These are phyloP conservation scores for Danio aesculapii DNA, from an alignment of 2,797 vertebrate genomes.

Conservation along the genomic window DNA sequence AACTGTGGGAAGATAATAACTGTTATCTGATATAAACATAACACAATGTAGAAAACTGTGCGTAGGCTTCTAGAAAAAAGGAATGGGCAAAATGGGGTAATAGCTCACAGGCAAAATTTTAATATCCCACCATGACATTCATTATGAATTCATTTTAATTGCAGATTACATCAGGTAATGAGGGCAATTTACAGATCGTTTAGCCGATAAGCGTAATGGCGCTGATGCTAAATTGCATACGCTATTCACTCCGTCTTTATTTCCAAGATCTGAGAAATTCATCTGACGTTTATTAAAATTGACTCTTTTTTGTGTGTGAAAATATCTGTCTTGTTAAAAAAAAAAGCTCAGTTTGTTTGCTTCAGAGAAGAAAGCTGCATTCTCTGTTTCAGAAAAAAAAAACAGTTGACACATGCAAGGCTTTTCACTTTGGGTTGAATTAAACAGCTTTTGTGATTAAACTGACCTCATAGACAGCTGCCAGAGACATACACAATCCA, in stretches of 20 bases:
- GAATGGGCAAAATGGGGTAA: not conserved
- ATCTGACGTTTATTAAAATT: not conserved
- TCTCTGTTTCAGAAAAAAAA: too few relatives aligned
- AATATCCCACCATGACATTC: slow-evolving; percentile 18
- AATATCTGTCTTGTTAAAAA: not conserved
- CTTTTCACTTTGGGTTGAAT: too few relatives aligned
- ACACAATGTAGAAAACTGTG: not conserved
- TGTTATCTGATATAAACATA: slow-evolving; percentile 13
- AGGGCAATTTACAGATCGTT: slow-evolving; percentile 26
- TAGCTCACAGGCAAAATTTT: slow-evolving; percentile 7
- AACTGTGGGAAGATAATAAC: not conserved
- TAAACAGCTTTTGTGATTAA: too few relatives aligned
- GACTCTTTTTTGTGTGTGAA: not conserved
- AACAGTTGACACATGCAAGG: too few relatives aligned
- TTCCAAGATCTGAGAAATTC: not conserved
- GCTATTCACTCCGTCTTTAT: not conserved
- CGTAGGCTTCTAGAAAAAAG: not conserved
- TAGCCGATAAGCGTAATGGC: not conserved
- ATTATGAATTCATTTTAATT: slow-evolving; percentile 47
- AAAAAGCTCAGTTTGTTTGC: too few relatives aligned
- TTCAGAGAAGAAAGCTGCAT: too few relatives aligned
- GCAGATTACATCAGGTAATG: slow-evolving; percentile 51
- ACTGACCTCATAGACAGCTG: too few relatives aligned
- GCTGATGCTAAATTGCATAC: not conserved
- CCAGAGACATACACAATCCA: too few relatives aligned